Base-by-base conservation (phyloP, 2,113 vertebrate genomes). In the Aythya baeri region DNA sequence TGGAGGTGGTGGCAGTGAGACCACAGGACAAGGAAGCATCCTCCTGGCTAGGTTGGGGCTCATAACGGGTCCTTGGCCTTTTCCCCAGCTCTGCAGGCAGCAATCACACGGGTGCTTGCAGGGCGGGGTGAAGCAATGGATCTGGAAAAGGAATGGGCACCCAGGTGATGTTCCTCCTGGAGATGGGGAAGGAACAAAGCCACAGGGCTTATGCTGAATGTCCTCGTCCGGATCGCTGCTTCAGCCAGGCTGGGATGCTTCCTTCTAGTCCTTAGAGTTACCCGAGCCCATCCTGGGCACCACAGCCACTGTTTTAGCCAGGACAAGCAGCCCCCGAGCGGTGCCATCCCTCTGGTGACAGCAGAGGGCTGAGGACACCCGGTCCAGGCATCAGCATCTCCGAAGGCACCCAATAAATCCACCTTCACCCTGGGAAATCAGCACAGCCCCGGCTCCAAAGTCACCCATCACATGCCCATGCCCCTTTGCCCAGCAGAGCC, bases 401-500 rank as follows among this genome's bases (percentile, higher is more conserved):
- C 73, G 16, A 43, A 6, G 32, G 1, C 55, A 16, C 17, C 34
- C 55, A 3, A 3, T 5, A 38, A 62, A 54, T n/a, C 31, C 66
- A 4, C 62, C 36, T 36, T 13, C 22, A 11, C 32, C 23, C n/a
- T 6, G 27, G n/a, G 57, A 70, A 31, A 54, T 7, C 36, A 4
- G 21, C 0, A 1, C 1, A 0, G 14, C 32, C 55, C 32, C 2
- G 1, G 20, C 38, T 55, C n/a, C n/a, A 0, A 11, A 13, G 17
- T 22, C 74, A 23, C 67, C 78, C 66, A 3, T 10, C 21, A 0
- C 31, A 29, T 18, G n/a, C 9, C 62, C 2, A 0, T 3, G 4
- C 25, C 6, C 31, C 32, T 12, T 10, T n/a, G 32, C 31, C 15
- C 3, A 9, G 3, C 27, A n/a, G 58, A 65, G 11, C 25, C 70